Conservation (phyloP, 92 coral and sea anemone genomes). For the Palythoa heliodiscus region DNA sequence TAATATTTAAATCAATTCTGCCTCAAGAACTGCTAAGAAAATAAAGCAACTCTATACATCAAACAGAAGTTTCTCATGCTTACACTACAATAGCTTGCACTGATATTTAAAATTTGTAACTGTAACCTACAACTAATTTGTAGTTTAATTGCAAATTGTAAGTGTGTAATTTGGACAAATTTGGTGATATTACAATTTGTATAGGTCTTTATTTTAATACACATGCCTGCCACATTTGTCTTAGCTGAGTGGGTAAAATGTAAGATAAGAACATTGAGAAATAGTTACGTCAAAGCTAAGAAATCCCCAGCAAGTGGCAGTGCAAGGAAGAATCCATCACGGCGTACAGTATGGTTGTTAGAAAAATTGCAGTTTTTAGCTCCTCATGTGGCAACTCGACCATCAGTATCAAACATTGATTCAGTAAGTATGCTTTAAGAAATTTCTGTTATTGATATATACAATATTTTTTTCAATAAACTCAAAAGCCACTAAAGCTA, state of each 20-base stretch:
- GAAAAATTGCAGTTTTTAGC: constrained; percentile 27
- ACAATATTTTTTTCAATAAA: no score
- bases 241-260: neutral
- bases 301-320: neutral
- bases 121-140: no score
- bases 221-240: neutral
- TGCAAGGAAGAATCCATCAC: constrained; percentile 6
- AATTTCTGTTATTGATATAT: neutral
- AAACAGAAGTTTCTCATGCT: no score
- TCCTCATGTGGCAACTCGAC: constrained; percentile 32
- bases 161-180: neutral
- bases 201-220: neutral
- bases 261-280: neutral
- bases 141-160: no score
- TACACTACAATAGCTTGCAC: neutral
- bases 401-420: neutral
- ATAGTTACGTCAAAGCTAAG: neutral
- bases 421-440: neutral
- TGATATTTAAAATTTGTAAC: neutral
- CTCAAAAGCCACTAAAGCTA: no score
- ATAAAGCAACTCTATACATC: no score
- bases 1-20: no score
- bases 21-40: no score
- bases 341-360: constrained; percentile 8
- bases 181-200: no score